A percentile compares a stretch with the other conserved stretches of the same genome.
These are phyloP conservation scores for Sinocyclocheilus rhinocerous DNA, from an alignment of 2,113 vertebrate species.

Conservation along the genomic window DNA sequence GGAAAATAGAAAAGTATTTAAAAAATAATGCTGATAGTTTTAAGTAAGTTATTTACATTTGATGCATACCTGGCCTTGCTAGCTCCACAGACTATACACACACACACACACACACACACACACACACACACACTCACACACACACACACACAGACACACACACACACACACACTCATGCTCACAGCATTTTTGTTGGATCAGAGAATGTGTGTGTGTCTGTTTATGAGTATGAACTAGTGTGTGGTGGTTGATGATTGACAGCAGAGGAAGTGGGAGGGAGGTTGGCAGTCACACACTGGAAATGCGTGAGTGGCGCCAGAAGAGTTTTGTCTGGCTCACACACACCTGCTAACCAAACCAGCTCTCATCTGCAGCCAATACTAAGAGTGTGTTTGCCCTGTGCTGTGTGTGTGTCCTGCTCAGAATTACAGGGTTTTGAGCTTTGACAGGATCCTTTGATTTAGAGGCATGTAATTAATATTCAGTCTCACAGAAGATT, in stretches of 20 bases:
- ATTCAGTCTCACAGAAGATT: slow-evolving; percentile 6
- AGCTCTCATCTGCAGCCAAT: slow-evolving; percentile 75
- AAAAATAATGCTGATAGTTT: too few species aligned
- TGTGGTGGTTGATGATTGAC: slow-evolving; percentile 63
- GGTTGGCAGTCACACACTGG: slow-evolving; percentile 68
- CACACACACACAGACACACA: too few species aligned
- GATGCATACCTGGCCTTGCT: too few species aligned
- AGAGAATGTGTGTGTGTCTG: neutral
- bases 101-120: too few species aligned
- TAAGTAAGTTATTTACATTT: too few species aligned
- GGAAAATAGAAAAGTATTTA: too few species aligned
- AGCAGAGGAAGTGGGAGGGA: slow-evolving; percentile 64
- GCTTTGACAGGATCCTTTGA: slow-evolving; percentile 19
- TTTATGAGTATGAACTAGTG: slow-evolving; percentile 11
- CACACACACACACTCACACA: too few species aligned
- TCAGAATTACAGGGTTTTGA: neutral
- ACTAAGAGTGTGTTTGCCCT: slow-evolving; percentile 49
- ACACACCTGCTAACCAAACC: slow-evolving; percentile 65
- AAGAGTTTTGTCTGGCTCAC: slow-evolving; percentile 61
- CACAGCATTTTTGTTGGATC: neutral
- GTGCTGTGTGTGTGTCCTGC: neutral
- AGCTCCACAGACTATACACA: too few species aligned
- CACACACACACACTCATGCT: neutral
- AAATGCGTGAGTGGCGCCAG: slow-evolving; percentile 62
- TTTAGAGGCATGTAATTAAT: slow-evolving; percentile 6